A percentile compares a stretch with the other conserved stretches of the same genome.
These are phyloP conservation scores for Hoplostethus mediterraneus DNA, from an alignment of 2,797 vertebrate genomes.

Conservation along the genomic window DNA sequence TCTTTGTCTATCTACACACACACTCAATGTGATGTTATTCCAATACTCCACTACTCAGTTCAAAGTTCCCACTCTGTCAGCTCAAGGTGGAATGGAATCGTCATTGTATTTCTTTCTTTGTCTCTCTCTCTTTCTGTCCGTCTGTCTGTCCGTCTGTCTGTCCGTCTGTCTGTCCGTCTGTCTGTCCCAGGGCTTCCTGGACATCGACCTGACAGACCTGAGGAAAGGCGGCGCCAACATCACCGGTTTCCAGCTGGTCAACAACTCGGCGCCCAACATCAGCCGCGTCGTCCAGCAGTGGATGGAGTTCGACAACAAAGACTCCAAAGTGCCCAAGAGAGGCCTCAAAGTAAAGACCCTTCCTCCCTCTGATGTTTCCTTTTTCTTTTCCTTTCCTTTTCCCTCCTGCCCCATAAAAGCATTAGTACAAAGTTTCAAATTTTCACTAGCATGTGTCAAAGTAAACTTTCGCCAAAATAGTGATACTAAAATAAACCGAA, in stretches of 20 bases:
- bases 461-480: background rate
- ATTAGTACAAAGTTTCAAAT: background rate
- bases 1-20: no score
- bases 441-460: no score
- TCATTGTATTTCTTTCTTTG: no score
- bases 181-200: slow-evolving; percentile 93
- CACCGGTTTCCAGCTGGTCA: slow-evolving; percentile 97
- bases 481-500: background rate
- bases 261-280: slow-evolving; percentile 90
- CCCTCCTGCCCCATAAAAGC: background rate
- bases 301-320: slow-evolving; percentile 94
- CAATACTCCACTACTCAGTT: no score
- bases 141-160: slow-evolving; percentile 15
- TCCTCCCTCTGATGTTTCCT: background rate
- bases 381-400: background rate
- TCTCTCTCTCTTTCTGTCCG: background rate
- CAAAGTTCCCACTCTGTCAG: no score
- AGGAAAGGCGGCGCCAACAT: slow-evolving; percentile 96
- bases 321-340: slow-evolving; percentile 92
- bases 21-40: no score
- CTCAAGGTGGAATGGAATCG: no score
- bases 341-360: slow-evolving; percentile 88
- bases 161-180: slow-evolving; percentile 16
- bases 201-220: slow-evolving; percentile 95
- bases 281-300: slow-evolving; percentile 94